These are phyloP conservation scores for Delia radicum DNA, from an alignment of 1,140 invertebrate genomes.

Conservation along the genomic window DNA sequence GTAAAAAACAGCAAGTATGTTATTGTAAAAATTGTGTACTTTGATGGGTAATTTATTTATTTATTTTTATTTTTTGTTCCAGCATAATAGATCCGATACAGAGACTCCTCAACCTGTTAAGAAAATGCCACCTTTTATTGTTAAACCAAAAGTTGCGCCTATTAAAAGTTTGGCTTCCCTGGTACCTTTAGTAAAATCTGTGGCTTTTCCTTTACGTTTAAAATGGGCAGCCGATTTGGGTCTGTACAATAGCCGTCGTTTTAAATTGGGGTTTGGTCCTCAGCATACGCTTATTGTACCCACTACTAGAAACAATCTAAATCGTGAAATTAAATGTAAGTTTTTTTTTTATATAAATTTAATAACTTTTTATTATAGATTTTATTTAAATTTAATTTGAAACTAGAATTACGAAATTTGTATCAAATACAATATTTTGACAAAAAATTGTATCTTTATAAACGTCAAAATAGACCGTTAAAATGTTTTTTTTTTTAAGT, in stretches of 20 bases:
- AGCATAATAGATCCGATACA: background rate
- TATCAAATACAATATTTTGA: no score
- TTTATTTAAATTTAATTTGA: background rate
- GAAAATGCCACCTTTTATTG: constrained; percentile 36
- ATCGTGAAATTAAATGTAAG: constrained; percentile 27
- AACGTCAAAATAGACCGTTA: no score
- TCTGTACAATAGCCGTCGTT: constrained; percentile 67
- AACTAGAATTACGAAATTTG: no score
- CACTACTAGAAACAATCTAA: constrained; percentile 39
- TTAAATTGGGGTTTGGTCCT: constrained; percentile 74
- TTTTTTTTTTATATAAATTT: background rate
- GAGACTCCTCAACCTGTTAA: constrained; percentile 9
- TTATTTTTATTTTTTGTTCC: background rate
- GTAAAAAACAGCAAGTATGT: constrained; percentile 32
- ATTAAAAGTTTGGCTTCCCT: constrained; percentile 56
- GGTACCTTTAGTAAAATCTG: constrained; percentile 56
- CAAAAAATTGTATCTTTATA: no score
- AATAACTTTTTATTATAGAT: background rate
- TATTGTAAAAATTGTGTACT: background rate
- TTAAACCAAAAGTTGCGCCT: constrained; percentile 49
- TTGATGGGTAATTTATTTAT: background rate
- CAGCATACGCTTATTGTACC: constrained; percentile 62
- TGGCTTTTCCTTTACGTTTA: constrained; percentile 57
- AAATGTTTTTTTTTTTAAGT: no score
- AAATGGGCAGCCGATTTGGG: constrained; percentile 66